Conservation (phyloP, 64 coral and sea anemone species). For the Stichodactyla mertensii region DNA sequence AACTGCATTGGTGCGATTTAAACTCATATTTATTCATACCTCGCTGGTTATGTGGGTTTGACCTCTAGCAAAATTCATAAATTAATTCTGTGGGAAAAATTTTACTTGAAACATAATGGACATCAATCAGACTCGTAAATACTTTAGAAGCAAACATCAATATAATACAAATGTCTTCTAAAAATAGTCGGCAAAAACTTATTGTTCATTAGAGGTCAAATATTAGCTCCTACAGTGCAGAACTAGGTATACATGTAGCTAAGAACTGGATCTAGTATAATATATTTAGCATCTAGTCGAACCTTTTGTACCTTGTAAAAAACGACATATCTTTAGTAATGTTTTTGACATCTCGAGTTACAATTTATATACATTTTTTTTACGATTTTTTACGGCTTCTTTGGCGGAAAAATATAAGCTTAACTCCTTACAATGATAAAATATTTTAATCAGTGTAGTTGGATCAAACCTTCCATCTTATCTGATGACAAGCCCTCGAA, state of each 20-base stretch:
- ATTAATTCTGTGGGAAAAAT: not conserved
- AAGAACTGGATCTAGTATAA: not conserved
- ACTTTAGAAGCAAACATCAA: not conserved
- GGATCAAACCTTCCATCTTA: not conserved
- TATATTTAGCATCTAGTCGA: not conserved
- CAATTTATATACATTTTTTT: not conserved
- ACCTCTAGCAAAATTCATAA: not conserved
- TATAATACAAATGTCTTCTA: not conserved
- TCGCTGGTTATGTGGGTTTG: not conserved
- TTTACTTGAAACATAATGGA: not conserved
- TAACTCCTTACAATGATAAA: too few species aligned
- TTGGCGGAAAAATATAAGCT: too few species aligned
- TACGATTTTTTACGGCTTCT: too few species aligned
- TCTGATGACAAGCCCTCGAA: slow-evolving; percentile 1
- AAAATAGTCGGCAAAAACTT: slow-evolving; percentile 4
- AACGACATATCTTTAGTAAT: not conserved
- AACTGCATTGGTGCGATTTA: not conserved
- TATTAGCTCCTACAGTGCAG: slow-evolving; percentile 1
- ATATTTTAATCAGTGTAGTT: not conserved
- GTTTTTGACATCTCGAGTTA: too few species aligned
- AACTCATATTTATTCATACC: not conserved
- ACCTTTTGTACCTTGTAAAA: not conserved
- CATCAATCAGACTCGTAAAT: not conserved
- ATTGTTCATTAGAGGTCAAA: not conserved
- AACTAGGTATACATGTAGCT: not conserved